Base-by-base conservation (phyloP, 2,888 invertebrate species). In the Temnothorax ravouxi region DNA sequence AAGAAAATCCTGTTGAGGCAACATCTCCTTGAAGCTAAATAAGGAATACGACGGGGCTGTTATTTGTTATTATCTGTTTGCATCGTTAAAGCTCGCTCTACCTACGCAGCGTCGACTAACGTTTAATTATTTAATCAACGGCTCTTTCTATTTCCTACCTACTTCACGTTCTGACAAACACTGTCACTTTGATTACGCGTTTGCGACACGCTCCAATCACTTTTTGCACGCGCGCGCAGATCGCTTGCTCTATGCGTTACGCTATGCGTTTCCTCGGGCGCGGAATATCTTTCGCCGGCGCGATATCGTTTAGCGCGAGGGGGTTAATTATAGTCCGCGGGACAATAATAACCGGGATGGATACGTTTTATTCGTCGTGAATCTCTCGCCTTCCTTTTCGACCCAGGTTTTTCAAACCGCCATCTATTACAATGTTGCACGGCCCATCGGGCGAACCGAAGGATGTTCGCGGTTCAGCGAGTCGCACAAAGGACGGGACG, bases 201-300 rank as follows among this genome's bases (percentile, higher is more conserved):
- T 69, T 21, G 71, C 54, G 72, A 71, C 56, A 71, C 15, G 34
- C 59, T 56, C 2, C 59, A 18, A 59, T 59, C 52, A 21, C 61
- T 41, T 67, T 77, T 38, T 38, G 13, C 44, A 47, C 29, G n/a
- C 52, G 21, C 21, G 21, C 21, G 21, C 25, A 18, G 44, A 56
- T 69, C 34, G 29, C 13, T 21, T 9, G 29, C 29, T 69, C 34
- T 15, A 25, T 29, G 41, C 29, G 6, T 38, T 54, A n/a, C 50
- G 15, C 69, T 15, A 61, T 29, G 56, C 71, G 29, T 71, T 79
- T 79, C 72, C 56, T 47, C 72, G 34, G 21, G 56, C 79, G 44
- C 56, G 34, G 9, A 44, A 54, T 56, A 56, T 89, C 85, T 85
- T 81, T 86, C 85, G 86, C 75, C 87, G 84, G 13, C 21, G 38